Percentiles rank a stretch among this genome's conserved stretches.
phyloP scores from a whole-genome alignment of 1,140 invertebrate species.

The Whitmania pigra region DNA sequence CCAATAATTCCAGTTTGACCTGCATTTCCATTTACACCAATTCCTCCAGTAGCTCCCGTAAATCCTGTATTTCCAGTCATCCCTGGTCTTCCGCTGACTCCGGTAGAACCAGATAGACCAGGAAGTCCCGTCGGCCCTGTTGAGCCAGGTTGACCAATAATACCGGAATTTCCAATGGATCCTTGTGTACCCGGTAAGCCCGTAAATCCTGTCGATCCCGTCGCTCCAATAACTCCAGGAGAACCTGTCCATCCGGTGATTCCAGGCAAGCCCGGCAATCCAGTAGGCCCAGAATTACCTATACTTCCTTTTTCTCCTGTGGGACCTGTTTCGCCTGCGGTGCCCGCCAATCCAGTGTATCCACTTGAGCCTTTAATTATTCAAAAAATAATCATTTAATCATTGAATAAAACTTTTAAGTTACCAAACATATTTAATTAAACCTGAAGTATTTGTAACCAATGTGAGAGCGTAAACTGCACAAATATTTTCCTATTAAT shows the following conservation, averaged over 20 bases:
- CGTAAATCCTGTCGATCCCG: neutral
- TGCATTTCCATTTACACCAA: neutral
- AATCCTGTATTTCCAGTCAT: neutral
- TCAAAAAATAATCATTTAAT: too few species aligned
- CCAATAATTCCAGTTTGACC: constrained; percentile 1
- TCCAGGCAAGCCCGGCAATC: constrained; percentile 7
- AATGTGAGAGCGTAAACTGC: too few species aligned
- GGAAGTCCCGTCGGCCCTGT: neutral
- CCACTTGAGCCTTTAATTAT: neutral
- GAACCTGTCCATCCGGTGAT: neutral
- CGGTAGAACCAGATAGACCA: neutral
- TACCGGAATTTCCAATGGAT: neutral
- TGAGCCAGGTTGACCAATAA: neutral
- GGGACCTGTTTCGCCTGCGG: neutral
- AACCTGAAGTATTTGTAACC: too few species aligned
- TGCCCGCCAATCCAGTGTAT: constrained; percentile 8
- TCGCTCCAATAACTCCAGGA: neutral
- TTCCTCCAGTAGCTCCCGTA: neutral
- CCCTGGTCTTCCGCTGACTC: neutral
- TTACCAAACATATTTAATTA: too few species aligned
- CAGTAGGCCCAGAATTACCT: neutral
- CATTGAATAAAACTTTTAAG: too few species aligned
- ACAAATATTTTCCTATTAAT: too few species aligned
- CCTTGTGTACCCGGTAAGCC: neutral
- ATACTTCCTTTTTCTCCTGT: neutral